phyloP scores from a whole-genome alignment of 2,888 invertebrate genomes.

The Coronaproctus castanopsis region DNA sequence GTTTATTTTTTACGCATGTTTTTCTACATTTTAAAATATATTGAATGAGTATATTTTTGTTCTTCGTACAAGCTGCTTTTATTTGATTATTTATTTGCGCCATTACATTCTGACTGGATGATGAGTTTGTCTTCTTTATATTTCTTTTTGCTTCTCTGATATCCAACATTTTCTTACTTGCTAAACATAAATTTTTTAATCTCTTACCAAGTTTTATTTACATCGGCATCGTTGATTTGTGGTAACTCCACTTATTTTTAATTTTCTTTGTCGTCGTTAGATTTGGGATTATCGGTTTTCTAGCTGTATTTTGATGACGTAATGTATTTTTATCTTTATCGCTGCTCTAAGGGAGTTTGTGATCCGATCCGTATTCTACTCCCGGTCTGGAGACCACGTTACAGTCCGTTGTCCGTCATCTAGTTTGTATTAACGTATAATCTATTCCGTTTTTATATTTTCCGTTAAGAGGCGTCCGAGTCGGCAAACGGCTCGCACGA shows the following conservation, averaged over 20 bases:
- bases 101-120: background rate
- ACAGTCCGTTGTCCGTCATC: background rate
- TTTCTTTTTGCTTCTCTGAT: background rate
- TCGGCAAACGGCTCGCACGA: background rate
- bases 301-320: background rate
- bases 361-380: background rate
- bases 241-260: background rate
- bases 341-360: background rate
- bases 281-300: background rate
- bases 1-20: background rate
- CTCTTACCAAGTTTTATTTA: background rate
- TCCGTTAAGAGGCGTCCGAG: background rate
- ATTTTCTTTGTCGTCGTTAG: background rate
- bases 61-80: background rate
- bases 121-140: background rate
- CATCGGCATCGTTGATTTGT: background rate
- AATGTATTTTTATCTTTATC: background rate
- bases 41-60: background rate
- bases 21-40: background rate
- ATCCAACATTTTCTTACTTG: background rate
- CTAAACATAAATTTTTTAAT: background rate
- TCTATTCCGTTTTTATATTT: background rate
- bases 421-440: background rate
- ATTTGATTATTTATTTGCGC: background rate
- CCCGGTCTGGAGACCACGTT: too few species aligned